Evolutionary conservation across 1,140 invertebrate species (phyloP), one percentile per base, ranked within the genome.

Genomic region (Macrotrachela quadricornifera): DNA sequence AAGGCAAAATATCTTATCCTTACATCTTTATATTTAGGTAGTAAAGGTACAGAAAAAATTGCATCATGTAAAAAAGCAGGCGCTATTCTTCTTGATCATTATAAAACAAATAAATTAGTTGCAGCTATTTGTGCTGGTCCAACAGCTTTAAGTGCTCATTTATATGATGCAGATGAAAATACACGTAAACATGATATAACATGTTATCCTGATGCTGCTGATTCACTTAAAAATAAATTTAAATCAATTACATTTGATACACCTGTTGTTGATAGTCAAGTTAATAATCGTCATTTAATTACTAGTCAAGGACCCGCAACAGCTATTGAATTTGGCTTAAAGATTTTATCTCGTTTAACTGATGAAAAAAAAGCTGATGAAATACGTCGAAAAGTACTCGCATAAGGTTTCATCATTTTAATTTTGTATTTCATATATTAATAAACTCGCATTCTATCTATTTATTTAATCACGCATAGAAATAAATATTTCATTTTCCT

Each of bases 241-340:
- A 38, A 53, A 53, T 30, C 21, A 30, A 46, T 39, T 6, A 42
- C 21, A 17, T 40, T 43, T 14, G 43, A 49, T 45, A 18, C 30
- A 13, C 43, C 39, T 36, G 49, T 43, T 38, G 47, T 43, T 21
- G 47, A 54, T 14, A 15, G 53, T 3, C 46, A 49, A 10, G 47
- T 49, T 49, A 44, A 49, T 17, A 39, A 48, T 39, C 46, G 30
- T n/a, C 48, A 54, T 50, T 10, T 54, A 21, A 82, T 96, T 15
- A 96, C 91, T 0, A 92, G 86, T 59, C 76, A 83, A 62, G 85
- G 85, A 17, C 91, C 92, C 6, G 90, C 83, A 44, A 96, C 91
- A 30, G 79, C 85, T 4, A 85, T 85, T 66, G 82, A 84, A 62
- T 96, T 96, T 71, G 86, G 79, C 12, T 67, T 96, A 13, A 78